Evolutionary conservation across 2,888 invertebrate genomes (phyloP).

Genomic region (Chymomyza amoena): DNA sequence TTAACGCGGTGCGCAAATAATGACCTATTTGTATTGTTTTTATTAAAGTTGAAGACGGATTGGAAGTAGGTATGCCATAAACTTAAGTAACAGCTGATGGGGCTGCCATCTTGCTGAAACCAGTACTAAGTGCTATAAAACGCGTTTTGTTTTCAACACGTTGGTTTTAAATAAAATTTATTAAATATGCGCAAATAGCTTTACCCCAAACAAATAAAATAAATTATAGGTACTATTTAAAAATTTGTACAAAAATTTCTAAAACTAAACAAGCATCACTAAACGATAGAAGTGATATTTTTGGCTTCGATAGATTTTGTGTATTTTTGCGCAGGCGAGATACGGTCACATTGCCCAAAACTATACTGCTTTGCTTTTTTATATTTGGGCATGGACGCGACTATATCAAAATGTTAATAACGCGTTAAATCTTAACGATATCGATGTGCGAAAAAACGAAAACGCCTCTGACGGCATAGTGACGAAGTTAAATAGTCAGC

Average conservation of each 20-base stretch:
- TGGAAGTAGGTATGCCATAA: neutral
- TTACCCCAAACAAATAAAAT: too few species aligned
- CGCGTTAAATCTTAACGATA: slow-evolving; percentile 22
- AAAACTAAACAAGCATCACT: neutral
- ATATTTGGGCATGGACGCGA: neutral
- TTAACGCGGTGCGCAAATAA: neutral
- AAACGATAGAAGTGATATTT: neutral
- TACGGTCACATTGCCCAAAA: neutral
- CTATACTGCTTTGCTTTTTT: neutral
- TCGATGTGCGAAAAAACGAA: slow-evolving; percentile 28
- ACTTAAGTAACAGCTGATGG: neutral
- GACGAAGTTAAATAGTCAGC: slow-evolving; percentile 37
- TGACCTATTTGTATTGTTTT: neutral
- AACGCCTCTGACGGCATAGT: slow-evolving; percentile 46
- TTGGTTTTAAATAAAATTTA: neutral
- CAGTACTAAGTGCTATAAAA: neutral
- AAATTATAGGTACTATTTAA: too few species aligned
- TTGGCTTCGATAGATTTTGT: neutral
- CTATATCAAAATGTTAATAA: neutral
- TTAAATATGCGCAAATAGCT: too few species aligned
- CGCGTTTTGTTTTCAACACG: neutral
- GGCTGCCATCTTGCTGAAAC: neutral
- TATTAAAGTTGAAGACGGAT: neutral
- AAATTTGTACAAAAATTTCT: too few species aligned
- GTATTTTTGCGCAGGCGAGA: neutral